Evolutionary conservation across 2,888 invertebrate genomes (phyloP), one percentile per base, ranked within the genome.

Genomic region (Hecatera dysodea): DNA sequence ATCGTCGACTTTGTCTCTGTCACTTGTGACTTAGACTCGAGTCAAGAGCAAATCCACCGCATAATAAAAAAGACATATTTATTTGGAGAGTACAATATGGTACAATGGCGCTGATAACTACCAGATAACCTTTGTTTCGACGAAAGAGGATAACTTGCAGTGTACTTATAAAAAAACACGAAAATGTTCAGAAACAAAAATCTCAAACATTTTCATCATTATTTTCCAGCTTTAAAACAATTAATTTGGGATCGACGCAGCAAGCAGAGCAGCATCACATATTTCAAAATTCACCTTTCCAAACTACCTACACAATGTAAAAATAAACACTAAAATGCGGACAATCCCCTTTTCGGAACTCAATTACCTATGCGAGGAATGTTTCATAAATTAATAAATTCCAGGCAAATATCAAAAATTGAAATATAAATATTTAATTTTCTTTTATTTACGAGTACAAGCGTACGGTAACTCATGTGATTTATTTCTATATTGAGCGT

Each of bases 381-480:
- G 7, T 48, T 22, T 6, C 24, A 24, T 24, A 24, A 15, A 27
- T 48, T 12, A 9, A 42, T 44, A 44, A 22, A 44, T 59, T 59
- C 8, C 27, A 22, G 17, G 5, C 36, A 64, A 27, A 22, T 22
- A 15, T 33, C 2, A 15, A 24, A 59, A 48, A 74, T 39, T 22
- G 4, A 27, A 46, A 74, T 17, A 36, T 46, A n/a, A 62, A 71
- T 36, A 46, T 12, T 44, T 5, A 12, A 75, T 46, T 55, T 24
- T 12, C 39, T 42, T 24, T 67, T 72, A 75, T 56, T 55, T 48
- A 75, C 11, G 24, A 42, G 12, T 24, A 66, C 42, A 33, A 27
- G 42, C n/a, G 24, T 53, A 27, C 19, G 12, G 50, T 50, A 36
- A 67, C 55, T 76, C 42, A n/a, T 17, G 12, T 36, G 42, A 36